Base-by-base conservation (phyloP, 1,140 invertebrate species). In the Pseudachorutes palmiensis region DNA sequence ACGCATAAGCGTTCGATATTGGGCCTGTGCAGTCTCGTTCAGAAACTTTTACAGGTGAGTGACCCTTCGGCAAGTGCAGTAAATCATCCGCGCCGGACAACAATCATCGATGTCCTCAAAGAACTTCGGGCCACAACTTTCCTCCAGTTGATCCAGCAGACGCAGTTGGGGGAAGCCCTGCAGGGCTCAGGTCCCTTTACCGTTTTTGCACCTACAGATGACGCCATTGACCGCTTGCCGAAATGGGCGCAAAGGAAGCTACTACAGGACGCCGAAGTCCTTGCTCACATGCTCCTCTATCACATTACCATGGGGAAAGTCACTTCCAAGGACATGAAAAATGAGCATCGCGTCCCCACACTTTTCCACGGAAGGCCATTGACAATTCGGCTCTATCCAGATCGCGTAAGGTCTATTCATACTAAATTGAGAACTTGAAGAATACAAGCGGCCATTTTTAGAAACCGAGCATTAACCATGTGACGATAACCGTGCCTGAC, bases 401-500 rank as follows among this genome's bases (percentile, higher is more conserved):
- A 73, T 61, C 64, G 72, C 22, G 72, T 73, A 71, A 31, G 51
- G 24, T 58, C 30, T 45, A 45, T 12, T 19, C 36, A 45, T 19
- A 45, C 9, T 45, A 12, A 45, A 45, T 45, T 45, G 9, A 45
- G 9, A 19, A 9, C 19, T 45, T 45, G 19, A 9, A 12, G 9
- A 45, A 12, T 45, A 12, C 36, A 45, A 24, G 24, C 55, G 9
- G 5, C 14, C 31, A 62, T 36, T 65, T 66, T 1, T 63, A 75
- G 72, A 74, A 75, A 72, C 74, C 72, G 26, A 70, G 68, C 5
- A 66, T 74, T 26, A 75, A 75, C 62, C 72, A 74, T 55, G 74
- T 74, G 2, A 72, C 72, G 12, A 62, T 75, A 1, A 75, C 74
- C 19, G 72, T 75, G 16, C 68, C 71, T 29, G 71, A 70, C 67